Percentiles rank a stretch among this genome's conserved stretches.
phyloP scores from a whole-genome alignment of 2,888 invertebrate genomes.

The Troides helena region DNA sequence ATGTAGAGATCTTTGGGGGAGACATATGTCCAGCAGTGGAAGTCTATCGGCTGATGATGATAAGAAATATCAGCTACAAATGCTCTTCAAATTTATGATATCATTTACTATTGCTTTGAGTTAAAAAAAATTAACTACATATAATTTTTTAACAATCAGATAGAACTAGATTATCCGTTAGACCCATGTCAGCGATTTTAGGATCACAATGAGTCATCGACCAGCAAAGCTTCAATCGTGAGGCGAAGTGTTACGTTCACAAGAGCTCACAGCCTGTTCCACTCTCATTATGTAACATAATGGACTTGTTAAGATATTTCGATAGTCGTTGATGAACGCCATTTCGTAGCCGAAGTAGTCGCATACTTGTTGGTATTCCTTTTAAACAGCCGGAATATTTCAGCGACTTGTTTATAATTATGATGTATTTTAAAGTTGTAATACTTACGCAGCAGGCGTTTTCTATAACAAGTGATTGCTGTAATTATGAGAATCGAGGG shows the following conservation, averaged over 20 bases:
- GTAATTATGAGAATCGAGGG: no score
- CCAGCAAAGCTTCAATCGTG: neutral
- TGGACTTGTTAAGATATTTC: conserved; percentile 11
- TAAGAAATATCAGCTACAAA: no score
- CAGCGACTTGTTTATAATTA: neutral
- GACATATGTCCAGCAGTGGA: no score
- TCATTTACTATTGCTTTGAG: no score
- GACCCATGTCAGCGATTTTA: neutral
- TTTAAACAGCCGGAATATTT: neutral
- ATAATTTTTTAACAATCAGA: neutral
- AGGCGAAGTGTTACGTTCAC: conserved; percentile 16
- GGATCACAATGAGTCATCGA: conserved; percentile 8
- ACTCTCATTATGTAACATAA: conserved; percentile 10
- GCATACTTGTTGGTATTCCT: neutral
- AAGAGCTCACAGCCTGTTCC: conserved; percentile 1
- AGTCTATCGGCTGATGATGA: no score
- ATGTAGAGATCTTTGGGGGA: no score
- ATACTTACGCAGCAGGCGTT: neutral
- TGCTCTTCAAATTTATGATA: no score
- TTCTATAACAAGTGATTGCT: no score
- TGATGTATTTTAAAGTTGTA: neutral
- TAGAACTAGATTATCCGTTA: neutral
- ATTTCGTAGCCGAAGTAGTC: neutral
- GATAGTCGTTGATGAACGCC: conserved; percentile 1
- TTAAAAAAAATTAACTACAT: no score